Evolutionary conservation across 2,797 vertebrate species (phyloP).

Genomic region (Gallinago solitaria): DNA sequence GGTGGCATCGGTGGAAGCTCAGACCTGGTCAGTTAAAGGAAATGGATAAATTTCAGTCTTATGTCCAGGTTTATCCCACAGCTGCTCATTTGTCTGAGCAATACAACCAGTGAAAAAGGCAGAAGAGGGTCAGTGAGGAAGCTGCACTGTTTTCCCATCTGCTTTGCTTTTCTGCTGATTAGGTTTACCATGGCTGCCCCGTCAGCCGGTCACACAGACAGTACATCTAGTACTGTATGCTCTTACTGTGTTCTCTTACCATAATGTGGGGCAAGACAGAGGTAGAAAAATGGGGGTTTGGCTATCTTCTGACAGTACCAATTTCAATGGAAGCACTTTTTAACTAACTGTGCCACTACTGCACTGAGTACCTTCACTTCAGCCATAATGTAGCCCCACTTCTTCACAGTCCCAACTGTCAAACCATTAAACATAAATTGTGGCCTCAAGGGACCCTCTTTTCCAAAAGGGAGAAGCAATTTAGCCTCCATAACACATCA

Average conservation of each 20-base stretch:
- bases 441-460: slow-evolving; percentile 47
- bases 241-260: background rate
- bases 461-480: slow-evolving; percentile 68
- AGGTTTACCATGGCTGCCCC: background rate
- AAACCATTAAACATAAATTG: slow-evolving; percentile 49
- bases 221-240: background rate
- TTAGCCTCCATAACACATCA: slow-evolving; percentile 62
- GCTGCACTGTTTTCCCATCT: background rate
- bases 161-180: background rate
- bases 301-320: background rate
- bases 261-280: background rate
- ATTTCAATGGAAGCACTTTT: background rate
- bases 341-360: background rate
- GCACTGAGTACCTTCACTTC: background rate
- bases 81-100: background rate
- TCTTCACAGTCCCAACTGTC: slow-evolving; percentile 29
- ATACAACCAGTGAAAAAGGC: background rate
- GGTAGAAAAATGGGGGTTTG: background rate
- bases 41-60: background rate
- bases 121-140: background rate
- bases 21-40: background rate
- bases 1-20: fast-evolving
- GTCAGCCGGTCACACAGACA: background rate
- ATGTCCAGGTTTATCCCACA: background rate
- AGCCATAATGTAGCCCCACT: background rate